A percentile compares a stretch with the other conserved stretches of the same genome.
Conservation (phyloP, 2,797 vertebrate genomes). For the Microctenopoma steveboyesi region DNA sequence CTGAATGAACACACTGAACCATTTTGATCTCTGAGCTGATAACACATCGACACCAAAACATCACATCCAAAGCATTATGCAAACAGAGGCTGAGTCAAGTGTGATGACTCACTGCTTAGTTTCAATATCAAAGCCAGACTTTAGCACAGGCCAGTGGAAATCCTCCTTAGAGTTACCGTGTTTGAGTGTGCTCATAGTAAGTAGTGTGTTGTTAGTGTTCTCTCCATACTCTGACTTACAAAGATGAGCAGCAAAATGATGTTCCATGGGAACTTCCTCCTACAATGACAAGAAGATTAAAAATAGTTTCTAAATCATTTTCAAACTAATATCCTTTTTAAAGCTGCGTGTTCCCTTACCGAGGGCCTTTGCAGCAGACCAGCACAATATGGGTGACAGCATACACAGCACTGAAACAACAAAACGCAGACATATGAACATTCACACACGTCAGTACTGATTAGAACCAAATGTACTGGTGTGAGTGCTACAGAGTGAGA, state of each 20-base stretch:
- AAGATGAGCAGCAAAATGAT: conserved; percentile 90
- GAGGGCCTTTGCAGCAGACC: conserved; percentile 91
- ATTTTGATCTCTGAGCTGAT: conserved; percentile 24
- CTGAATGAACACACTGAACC: neutral
- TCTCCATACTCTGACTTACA: conserved; percentile 80
- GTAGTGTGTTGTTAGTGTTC: too few species aligned
- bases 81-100: conserved; percentile 29
- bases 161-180: neutral
- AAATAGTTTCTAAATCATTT: neutral
- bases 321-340: neutral
- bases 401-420: conserved; percentile 80
- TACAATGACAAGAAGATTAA: conserved; percentile 50
- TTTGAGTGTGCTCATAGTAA: conserved; percentile 15
- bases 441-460: neutral
- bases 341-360: conserved; percentile 82
- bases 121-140: conserved; percentile 4
- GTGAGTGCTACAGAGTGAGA: neutral
- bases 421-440: neutral
- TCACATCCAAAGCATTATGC: conserved; percentile 6
- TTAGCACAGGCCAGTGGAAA: neutral
- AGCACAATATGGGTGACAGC: conserved; percentile 89
- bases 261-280: conserved; percentile 96
- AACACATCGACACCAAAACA: conserved; percentile 6
- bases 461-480: fast-evolving
- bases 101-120: conserved; percentile 16